Percentiles rank a stretch among this genome's conserved stretches.
These are phyloP conservation scores for Cyphomyrmex costatus DNA, from an alignment of 1,140 invertebrate genomes.

Conservation along the genomic window DNA sequence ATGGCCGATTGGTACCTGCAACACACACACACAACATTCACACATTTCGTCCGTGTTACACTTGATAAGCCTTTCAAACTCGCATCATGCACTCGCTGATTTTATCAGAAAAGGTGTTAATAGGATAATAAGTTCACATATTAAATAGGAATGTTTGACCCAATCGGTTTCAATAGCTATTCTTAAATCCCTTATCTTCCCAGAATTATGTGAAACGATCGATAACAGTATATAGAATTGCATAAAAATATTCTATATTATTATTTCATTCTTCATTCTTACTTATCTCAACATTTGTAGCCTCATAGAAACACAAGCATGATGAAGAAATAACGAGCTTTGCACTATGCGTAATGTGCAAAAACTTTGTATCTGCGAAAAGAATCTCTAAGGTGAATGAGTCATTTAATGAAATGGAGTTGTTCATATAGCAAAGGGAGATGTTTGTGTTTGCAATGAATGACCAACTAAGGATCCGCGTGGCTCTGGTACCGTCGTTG, in stretches of 20 bases:
- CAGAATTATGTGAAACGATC: neutral
- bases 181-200: neutral
- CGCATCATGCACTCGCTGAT: neutral
- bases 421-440: neutral
- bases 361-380: neutral
- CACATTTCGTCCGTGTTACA: neutral
- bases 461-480: neutral
- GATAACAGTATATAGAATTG: neutral
- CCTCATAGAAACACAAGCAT: neutral
- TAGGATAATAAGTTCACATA: neutral
- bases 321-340: neutral
- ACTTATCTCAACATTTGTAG: neutral
- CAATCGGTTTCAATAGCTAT: neutral
- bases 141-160: neutral
- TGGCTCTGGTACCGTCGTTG: neutral
- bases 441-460: neutral
- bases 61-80: conserved; percentile 15
- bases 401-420: conserved; percentile 18
- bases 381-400: neutral
- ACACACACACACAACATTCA: neutral
- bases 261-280: neutral
- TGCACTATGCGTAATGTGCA: neutral
- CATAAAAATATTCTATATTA: neutral
- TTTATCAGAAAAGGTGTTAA: neutral
- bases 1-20: conserved; percentile 29